Base-by-base conservation (phyloP, 2,113 vertebrate species). In the Callocephalon fimbriatum region DNA sequence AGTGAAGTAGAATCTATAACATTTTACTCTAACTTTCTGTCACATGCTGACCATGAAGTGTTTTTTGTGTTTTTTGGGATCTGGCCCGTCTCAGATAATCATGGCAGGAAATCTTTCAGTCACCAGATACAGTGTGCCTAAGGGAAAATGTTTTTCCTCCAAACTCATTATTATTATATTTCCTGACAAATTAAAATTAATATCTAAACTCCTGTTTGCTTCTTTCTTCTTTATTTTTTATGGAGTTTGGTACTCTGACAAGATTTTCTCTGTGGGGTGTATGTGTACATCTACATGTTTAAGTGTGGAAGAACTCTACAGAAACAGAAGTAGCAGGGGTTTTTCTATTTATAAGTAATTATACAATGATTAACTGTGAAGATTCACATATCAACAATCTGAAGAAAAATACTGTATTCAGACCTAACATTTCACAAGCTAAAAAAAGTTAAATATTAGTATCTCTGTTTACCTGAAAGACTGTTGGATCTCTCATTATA, bases 351-450 rank as follows among this genome's bases (percentile, higher is more conserved):
- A n/a, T 44, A 35, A 68, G 56, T 85, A 47, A 51, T 22, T 35
- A 93, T 76, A 35, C 62, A 94, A 82, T 45, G 31, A 45, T 76
- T 51, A 75, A 90, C 32, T 90, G 18, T 35, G 23, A 50, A 82
- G 32, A 47, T 77, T 62, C 7, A 18, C 47, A 53, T 50, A 68
- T 82, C n/a, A 88, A 78, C 62, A 80, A 73, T 65, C 58, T 75
- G 73, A 93, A 96, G 51, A 72, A 84, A 90, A 84, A 53, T 76
- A 35, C 13, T 75, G 9, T 93, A 70, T 75, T 95, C 76, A 70
- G 93, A 79, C 25, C 40, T 94, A 74, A 71, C 80, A 65, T 82
- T 90, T 85, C 29, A 27, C 12, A 71, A 88, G 65, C 8, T 88
- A 63, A 67, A 47, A 73, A 61, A 27, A 62, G 65, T 44, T 92